Evolutionary conservation across 2,888 invertebrate genomes (phyloP).

Genomic region (Polyommatus iphigenia): DNA sequence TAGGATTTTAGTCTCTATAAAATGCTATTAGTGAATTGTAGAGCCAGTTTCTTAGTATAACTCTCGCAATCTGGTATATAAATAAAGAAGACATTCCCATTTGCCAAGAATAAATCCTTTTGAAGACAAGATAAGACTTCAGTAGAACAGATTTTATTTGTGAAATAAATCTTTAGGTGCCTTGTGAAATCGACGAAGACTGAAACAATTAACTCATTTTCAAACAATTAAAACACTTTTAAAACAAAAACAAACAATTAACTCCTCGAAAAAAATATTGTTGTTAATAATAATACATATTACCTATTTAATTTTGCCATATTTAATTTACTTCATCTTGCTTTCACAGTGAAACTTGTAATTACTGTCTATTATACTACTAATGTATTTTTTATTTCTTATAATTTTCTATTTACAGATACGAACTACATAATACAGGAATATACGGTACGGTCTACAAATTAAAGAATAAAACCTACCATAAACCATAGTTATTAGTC

Average conservation of each 20-base stretch:
- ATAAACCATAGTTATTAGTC: not conserved
- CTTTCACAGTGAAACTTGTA: not conserved
- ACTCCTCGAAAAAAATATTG: no score
- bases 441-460: no score
- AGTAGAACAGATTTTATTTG: not conserved
- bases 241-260: no score
- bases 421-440: no score
- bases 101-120: slow-evolving; percentile 15
- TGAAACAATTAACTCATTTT: not conserved
- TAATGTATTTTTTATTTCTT: no score
- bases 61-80: not conserved
- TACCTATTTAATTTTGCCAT: not conserved
- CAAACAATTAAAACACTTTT: not conserved
- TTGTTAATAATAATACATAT: not conserved
- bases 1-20: no score
- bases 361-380: not conserved
- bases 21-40: no score
- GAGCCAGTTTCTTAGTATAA: no score
- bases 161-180: not conserved
- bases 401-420: no score
- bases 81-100: not conserved
- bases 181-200: not conserved
- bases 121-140: not conserved
- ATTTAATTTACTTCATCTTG: not conserved
- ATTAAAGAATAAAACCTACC: not conserved